Percentiles rank a stretch among this genome's conserved stretches.
These are phyloP conservation scores for Heliopora coerulea DNA, from an alignment of 92 coral and sea anemone species.

Conservation along the genomic window DNA sequence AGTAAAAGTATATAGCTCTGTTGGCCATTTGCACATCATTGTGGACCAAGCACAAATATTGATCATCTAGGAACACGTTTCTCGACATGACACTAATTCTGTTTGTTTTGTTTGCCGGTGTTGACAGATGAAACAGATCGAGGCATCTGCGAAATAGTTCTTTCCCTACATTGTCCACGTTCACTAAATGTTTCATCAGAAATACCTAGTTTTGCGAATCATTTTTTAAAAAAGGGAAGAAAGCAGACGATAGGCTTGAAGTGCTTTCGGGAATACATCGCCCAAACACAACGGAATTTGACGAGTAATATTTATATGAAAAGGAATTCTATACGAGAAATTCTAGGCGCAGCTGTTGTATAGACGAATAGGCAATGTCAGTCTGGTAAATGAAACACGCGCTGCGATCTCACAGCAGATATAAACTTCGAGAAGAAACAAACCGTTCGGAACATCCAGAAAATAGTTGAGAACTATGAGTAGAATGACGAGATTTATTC, in stretches of 20 bases:
- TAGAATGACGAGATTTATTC: neutral
- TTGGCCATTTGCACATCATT: too few relatives aligned
- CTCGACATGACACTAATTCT: constrained; percentile 29
- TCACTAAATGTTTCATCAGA: constrained; percentile 10
- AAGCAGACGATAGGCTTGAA: too few relatives aligned
- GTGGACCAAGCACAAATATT: neutral
- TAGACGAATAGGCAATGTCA: neutral
- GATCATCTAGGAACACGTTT: constrained; percentile 3
- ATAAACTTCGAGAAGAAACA: neutral
- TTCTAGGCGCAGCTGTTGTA: neutral
- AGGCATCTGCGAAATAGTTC: neutral
- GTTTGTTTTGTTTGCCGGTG: constrained; percentile 27
- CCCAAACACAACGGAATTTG: too few relatives aligned
- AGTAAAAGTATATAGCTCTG: too few relatives aligned
- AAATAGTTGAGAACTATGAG: neutral
- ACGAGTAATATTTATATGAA: neutral
- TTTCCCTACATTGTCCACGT: constrained; percentile 16
- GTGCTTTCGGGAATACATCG: too few relatives aligned
- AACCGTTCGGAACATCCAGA: neutral
- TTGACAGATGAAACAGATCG: constrained; percentile 23
- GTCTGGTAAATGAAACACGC: neutral
- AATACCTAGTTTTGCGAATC: too few relatives aligned
- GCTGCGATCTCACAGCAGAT: neutral
- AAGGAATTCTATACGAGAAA: neutral
- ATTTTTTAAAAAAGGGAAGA: neutral